phyloP scores from a whole-genome alignment of 2,797 vertebrate genomes.

The Acipenser transmontanus region DNA sequence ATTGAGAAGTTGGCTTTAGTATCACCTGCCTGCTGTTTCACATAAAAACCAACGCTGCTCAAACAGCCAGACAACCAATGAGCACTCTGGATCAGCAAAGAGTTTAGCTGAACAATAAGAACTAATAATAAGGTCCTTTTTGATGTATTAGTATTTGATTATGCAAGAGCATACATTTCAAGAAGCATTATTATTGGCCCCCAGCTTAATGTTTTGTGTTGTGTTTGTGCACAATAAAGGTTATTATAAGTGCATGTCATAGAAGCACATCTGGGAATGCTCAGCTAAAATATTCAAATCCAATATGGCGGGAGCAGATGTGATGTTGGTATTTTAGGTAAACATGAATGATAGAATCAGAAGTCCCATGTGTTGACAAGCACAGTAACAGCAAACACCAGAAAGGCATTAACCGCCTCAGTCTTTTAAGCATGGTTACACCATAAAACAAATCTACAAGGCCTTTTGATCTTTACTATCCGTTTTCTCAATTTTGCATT shows the following conservation, averaged over 20 bases:
- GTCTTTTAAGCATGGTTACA: conserved; percentile 26
- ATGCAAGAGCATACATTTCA: background rate
- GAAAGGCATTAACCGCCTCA: conserved; percentile 30
- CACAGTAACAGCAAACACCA: conserved; percentile 36
- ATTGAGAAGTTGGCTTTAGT: conserved; percentile 9
- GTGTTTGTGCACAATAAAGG: conserved; percentile 7
- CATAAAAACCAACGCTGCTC: too few relatives aligned
- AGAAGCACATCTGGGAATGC: conserved; percentile 54
- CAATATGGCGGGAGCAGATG: conserved; percentile 63
- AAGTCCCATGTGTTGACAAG: conserved; percentile 52
- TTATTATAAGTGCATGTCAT: conserved; percentile 40
- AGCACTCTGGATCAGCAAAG: background rate
- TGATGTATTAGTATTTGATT: background rate
- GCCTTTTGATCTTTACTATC: conserved; percentile 7
- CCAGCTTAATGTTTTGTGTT: background rate
- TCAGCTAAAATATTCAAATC: conserved; percentile 51
- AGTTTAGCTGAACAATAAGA: background rate
- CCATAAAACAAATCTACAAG: background rate
- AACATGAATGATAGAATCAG: conserved; percentile 45
- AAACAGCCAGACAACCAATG: too few relatives aligned
- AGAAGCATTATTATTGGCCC: background rate
- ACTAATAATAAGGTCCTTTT: too few relatives aligned
- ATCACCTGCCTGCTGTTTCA: too few relatives aligned
- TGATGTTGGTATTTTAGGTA: conserved; percentile 40
- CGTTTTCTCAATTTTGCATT: background rate